These are phyloP conservation scores for Phyllotreta striolata DNA, from an alignment of 2,888 invertebrate genomes.

Conservation along the genomic window DNA sequence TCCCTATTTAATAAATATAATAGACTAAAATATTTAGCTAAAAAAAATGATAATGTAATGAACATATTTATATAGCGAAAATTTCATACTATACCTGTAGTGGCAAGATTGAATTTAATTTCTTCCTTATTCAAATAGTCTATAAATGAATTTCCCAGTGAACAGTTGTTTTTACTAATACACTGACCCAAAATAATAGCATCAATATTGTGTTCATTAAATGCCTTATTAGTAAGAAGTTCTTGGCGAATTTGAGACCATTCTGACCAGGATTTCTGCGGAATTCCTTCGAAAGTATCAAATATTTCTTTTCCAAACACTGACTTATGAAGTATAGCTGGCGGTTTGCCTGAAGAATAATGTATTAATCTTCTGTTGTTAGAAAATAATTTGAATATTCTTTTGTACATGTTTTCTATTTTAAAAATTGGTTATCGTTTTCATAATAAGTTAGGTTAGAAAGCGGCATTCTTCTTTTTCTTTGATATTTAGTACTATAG, in stretches of 20 bases:
- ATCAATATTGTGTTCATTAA: constrained; percentile 67
- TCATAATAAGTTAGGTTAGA: no score
- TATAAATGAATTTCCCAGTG: constrained; percentile 67
- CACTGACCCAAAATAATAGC: constrained; percentile 67
- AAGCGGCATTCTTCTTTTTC: no score
- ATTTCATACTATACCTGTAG: constrained; percentile 61
- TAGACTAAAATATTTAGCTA: constrained; percentile 67
- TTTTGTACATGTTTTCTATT: no score
- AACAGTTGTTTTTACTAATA: constrained; percentile 59
- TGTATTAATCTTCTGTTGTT: constrained; percentile 26
- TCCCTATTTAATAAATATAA: constrained; percentile 60
- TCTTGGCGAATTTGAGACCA: constrained; percentile 58
- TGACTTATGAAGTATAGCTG: constrained; percentile 5
- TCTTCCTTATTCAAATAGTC: constrained; percentile 64
- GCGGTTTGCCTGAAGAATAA: constrained; percentile 17
- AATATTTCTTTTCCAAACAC: neutral
- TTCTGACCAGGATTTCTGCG: constrained; percentile 36
- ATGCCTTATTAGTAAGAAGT: constrained; percentile 57
- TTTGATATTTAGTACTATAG: no score
- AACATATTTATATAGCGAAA: neutral
- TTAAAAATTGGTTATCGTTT: no score
- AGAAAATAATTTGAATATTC: neutral
- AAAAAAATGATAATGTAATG: constrained; percentile 46
- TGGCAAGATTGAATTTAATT: constrained; percentile 66
- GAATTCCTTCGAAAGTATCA: constrained; percentile 5